phyloP scores from a whole-genome alignment of 2,888 invertebrate species.

The Chymomyza procnemis region DNA sequence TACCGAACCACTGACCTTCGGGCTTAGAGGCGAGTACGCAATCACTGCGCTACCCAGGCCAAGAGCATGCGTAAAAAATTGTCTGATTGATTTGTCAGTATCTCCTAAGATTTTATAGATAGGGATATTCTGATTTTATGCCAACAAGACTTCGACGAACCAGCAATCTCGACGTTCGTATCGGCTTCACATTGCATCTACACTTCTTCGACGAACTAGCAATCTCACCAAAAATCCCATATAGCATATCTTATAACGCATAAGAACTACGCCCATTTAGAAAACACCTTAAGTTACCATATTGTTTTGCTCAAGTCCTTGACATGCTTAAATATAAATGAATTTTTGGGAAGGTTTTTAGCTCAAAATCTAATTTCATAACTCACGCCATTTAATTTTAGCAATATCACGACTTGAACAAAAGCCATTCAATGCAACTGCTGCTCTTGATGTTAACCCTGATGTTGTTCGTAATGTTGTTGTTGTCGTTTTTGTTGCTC shows the following conservation, averaged over 20 bases:
- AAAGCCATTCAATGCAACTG: conserved; percentile 76
- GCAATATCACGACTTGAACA: conserved; percentile 75
- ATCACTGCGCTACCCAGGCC: too few relatives aligned
- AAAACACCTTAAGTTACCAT: conserved; percentile 4
- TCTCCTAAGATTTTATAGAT: too few relatives aligned
- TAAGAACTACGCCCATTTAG: not conserved
- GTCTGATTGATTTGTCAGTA: too few relatives aligned
- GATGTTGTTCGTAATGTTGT: conserved; percentile 16
- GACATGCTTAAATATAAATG: conserved; percentile 9
- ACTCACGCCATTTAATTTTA: conserved; percentile 76
- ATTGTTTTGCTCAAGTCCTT: conserved; percentile 8
- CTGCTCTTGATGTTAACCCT: conserved; percentile 45
- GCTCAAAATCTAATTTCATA: conserved; percentile 66
- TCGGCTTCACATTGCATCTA: too few relatives aligned
- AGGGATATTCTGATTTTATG: too few relatives aligned
- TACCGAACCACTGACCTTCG: too few relatives aligned
- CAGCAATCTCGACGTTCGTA: too few relatives aligned
- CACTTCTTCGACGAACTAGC: too few relatives aligned
- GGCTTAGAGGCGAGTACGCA: too few relatives aligned
- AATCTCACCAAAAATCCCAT: not conserved
- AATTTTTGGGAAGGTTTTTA: conserved; percentile 1
- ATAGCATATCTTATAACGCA: not conserved
- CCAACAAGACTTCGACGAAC: too few relatives aligned
- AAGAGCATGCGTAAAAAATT: too few relatives aligned
- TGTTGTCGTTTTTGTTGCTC: conserved; percentile 22